Conservation (phyloP, 2,113 vertebrate genomes). For the Pipa parva region DNA sequence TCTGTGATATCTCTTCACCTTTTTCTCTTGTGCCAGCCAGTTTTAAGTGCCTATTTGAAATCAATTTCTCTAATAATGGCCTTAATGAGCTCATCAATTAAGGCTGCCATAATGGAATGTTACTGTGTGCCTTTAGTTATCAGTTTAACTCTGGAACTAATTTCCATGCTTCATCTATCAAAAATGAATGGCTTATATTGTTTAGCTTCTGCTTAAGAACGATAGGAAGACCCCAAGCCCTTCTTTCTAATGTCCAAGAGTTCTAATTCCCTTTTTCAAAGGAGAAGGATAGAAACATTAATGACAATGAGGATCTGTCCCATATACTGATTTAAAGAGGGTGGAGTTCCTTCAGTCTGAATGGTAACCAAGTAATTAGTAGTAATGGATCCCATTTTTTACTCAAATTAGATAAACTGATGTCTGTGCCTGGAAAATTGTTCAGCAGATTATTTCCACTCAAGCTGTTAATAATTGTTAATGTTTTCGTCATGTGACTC, state of each 20-base stretch:
- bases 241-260: slow-evolving; percentile 62
- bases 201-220: slow-evolving; percentile 76
- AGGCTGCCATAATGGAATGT: slow-evolving; percentile 95
- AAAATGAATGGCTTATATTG: slow-evolving; percentile 77
- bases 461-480: slow-evolving; percentile 57
- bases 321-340: slow-evolving; percentile 49
- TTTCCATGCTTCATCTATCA: slow-evolving; percentile 93
- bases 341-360: slow-evolving; percentile 54
- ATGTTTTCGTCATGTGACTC: slow-evolving; percentile 53
- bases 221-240: slow-evolving; percentile 76
- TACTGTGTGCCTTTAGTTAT: slow-evolving; percentile 83
- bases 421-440: slow-evolving; percentile 73
- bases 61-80: slow-evolving; percentile 99
- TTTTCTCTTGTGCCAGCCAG: slow-evolving; percentile 65
- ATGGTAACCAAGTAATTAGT: slow-evolving; percentile 78
- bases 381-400: slow-evolving; percentile 76
- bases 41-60: slow-evolving; percentile 99
- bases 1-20: slow-evolving; percentile 72
- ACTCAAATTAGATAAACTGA: slow-evolving; percentile 79
- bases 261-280: slow-evolving; percentile 59
- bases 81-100: slow-evolving; percentile 99
- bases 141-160: slow-evolving; percentile 91
- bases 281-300: slow-evolving; percentile 45
- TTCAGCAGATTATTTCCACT: slow-evolving; percentile 64
- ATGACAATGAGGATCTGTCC: slow-evolving; percentile 48